A percentile compares a stretch with the other conserved stretches of the same genome.
These are phyloP conservation scores for Myodes glareolus DNA, from an alignment of 2,113 vertebrate genomes.

Conservation along the genomic window DNA sequence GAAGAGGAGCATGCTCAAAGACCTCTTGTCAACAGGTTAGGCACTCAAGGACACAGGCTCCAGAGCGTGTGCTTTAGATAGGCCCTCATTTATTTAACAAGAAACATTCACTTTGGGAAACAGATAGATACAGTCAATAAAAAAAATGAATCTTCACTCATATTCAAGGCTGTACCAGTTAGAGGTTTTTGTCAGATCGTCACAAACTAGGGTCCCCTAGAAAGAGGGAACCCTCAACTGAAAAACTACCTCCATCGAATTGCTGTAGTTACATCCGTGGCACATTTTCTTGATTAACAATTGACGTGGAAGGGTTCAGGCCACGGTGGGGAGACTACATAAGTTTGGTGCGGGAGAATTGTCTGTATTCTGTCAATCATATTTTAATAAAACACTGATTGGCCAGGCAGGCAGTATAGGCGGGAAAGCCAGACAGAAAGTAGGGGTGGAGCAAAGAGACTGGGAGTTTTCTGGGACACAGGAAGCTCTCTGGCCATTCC, in stretches of 20 bases:
- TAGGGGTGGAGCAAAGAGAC: too few species aligned
- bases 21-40: neutral
- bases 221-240: neutral
- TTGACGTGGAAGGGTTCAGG: neutral
- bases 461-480: too few species aligned
- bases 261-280: too few species aligned
- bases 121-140: neutral
- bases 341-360: too few species aligned
- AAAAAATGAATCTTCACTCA: neutral
- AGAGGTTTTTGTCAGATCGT: neutral
- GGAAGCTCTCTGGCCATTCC: too few species aligned
- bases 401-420: too few species aligned
- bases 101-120: neutral
- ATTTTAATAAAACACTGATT: too few species aligned
- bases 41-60: neutral
- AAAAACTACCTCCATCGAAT: neutral
- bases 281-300: neutral
- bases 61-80: neutral
- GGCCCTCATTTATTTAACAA: conserved; percentile 24
- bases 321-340: neutral
- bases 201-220: neutral
- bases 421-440: too few species aligned
- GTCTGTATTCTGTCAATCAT: too few species aligned
- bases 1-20: neutral
- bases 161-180: neutral